A percentile compares a stretch with the other conserved stretches of the same genome.
These are phyloP conservation scores for Pempheris klunzingeri DNA, from an alignment of 2,797 vertebrate genomes.

Conservation along the genomic window DNA sequence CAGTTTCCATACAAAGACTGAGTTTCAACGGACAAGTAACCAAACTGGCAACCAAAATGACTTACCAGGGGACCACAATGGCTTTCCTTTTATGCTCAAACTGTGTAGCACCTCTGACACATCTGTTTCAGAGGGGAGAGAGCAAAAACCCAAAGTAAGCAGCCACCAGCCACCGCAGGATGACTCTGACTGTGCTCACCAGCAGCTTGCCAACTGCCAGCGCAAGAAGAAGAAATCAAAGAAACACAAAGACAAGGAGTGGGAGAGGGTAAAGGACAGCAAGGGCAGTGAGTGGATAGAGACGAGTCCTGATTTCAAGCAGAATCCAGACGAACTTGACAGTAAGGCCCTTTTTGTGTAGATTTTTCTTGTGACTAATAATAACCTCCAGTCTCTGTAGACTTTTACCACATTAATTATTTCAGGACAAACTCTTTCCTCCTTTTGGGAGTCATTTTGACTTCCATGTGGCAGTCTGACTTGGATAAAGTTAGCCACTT, in stretches of 20 bases:
- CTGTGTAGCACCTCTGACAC: constrained; percentile 56
- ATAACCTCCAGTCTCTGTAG: background rate
- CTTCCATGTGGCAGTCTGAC: background rate
- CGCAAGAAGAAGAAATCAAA: constrained; percentile 87
- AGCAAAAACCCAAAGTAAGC: constrained; percentile 55
- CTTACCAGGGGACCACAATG: constrained; percentile 56
- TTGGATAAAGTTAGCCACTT: background rate
- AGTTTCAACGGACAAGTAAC: constrained; percentile 74
- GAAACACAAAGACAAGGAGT: constrained; percentile 87
- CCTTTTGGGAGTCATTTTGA: background rate
- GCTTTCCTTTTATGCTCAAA: constrained; percentile 69
- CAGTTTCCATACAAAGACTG: constrained; percentile 76
- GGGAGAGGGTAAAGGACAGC: constrained; percentile 79
- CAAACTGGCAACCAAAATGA: constrained; percentile 51
- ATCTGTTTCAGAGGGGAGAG: constrained; percentile 57
- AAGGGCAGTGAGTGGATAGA: constrained; percentile 69
- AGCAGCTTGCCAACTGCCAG: constrained; percentile 73
- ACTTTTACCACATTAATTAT: background rate
- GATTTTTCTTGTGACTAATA: background rate
- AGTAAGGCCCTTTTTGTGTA: constrained; percentile 62
- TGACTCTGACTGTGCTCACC: constrained; percentile 60
- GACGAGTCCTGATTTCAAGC: constrained; percentile 80
- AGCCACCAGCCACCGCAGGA: constrained; percentile 52
- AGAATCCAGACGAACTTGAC: constrained; percentile 76
- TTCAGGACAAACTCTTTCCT: background rate